Conservation (phyloP, 1,140 invertebrate genomes). For the Pomacea maculata region DNA sequence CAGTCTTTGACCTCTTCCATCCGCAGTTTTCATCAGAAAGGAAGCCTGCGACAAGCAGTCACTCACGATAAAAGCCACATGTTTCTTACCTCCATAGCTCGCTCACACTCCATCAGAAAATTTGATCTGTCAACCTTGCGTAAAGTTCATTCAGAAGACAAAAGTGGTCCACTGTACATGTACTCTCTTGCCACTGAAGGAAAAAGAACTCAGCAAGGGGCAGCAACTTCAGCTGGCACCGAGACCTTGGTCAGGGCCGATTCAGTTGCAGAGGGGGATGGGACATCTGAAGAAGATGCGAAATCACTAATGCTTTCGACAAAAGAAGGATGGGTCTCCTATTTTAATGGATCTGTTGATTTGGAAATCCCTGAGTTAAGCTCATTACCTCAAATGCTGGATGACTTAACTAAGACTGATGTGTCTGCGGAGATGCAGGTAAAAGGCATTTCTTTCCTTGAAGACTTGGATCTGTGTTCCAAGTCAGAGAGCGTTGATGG, state of each 20-base stretch:
- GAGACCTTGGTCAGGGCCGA: not conserved
- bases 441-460: too few relatives aligned
- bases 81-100: conserved; percentile 22
- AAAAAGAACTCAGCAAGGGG: not conserved
- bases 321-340: not conserved
- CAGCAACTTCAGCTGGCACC: not conserved
- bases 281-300: conserved; percentile 15
- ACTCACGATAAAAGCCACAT: conserved; percentile 34
- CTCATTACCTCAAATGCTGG: too few relatives aligned
- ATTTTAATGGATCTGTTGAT: not conserved
- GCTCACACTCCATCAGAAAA: conserved; percentile 34
- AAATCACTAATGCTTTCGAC: not conserved
- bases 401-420: too few relatives aligned
- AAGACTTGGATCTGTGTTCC: too few relatives aligned
- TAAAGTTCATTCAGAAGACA: conserved; percentile 31
- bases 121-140: conserved; percentile 38
- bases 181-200: conserved; percentile 27
- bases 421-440: too few relatives aligned
- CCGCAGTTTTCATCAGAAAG: conserved; percentile 33
- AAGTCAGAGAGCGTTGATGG: too few relatives aligned
- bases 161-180: conserved; percentile 40
- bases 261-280: not conserved
- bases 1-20: conserved; percentile 37
- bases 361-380: not conserved
- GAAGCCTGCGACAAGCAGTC: conserved; percentile 31